A percentile compares a stretch with the other conserved stretches of the same genome.
Conservation (phyloP, 2,113 vertebrate species). For the Marcusenius ussheri region DNA sequence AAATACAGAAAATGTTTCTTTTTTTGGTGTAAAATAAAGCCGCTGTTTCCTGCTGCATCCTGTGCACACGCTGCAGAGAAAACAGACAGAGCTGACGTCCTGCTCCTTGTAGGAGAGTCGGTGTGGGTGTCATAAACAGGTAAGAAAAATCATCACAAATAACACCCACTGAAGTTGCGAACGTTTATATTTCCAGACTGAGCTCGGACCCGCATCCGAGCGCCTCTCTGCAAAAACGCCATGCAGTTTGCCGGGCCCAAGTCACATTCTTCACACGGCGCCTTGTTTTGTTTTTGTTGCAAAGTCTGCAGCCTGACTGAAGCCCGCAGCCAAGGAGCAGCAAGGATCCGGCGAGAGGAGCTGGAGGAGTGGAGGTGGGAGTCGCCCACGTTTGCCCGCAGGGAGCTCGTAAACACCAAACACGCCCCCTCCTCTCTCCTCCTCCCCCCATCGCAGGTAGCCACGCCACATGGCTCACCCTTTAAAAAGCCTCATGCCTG, state of each 20-base stretch:
- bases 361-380: slow-evolving; percentile 35
- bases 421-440: slow-evolving; percentile 22
- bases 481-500: slow-evolving; percentile 37
- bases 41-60: neutral
- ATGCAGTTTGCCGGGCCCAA: neutral
- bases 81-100: neutral
- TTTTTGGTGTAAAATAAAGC: neutral
- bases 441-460: slow-evolving; percentile 27
- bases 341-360: slow-evolving; percentile 16
- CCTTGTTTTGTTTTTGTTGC: neutral
- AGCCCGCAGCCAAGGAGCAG: neutral
- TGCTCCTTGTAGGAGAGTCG: neutral
- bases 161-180: neutral
- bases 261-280: neutral
- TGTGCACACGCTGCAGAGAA: neutral
- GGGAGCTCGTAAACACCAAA: slow-evolving; percentile 38
- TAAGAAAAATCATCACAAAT: neutral
- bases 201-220: neutral
- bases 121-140: neutral
- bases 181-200: neutral
- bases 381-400: slow-evolving; percentile 33
- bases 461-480: slow-evolving; percentile 48
- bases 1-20: neutral
- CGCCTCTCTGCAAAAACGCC: neutral
- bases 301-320: neutral